Evolutionary conservation across 2,113 vertebrate genomes (phyloP), one percentile per base, ranked within the genome.

Genomic region (Caracal caracal): DNA sequence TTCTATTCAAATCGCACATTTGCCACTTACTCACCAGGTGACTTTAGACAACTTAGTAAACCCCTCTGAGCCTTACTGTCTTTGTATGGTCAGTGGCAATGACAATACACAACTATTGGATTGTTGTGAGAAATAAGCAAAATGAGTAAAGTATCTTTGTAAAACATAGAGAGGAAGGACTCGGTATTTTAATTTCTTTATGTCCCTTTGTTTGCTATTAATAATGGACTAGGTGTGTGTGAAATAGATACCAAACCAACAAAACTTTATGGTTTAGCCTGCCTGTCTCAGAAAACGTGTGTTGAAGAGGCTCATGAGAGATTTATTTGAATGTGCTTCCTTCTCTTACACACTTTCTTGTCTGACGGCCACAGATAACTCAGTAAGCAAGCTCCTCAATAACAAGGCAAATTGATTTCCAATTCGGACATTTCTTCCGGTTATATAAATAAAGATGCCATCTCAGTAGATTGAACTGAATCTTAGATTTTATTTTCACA

Each of bases 401-500:
- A 89, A 66, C 63, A 51, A 3, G 33, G 92, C 65, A 92, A 35
- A 68, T 73, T 86, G 61, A 89, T 86, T 97, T 95, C 66, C 49
- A 4, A 93, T 93, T 35, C 79, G 71, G 30, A 92, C 90, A 83
- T 84, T 66, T 63, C 15, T 91, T 85, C 43, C 59, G 15, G 59
- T 16, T 71, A 47, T 73, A 26, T 28, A 88, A 92, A 84, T 85
- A 84, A 93, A 90, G 51, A 0, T 53, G 59, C 7, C 56, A 84
- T 65, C 13, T 5, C 43, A 88, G 56, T 3, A 79, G 35, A 71
- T 40, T 85, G 59, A 91, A 94, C 65, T 30, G 35, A 93, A 35
- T 84, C 33, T 92, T 90, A 49, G 3, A 75, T 83, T 88, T 90
- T 90, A 40, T 20, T 56, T 81, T 59, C 22, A 89, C 22, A 7